Evolutionary conservation across 1,140 invertebrate genomes (phyloP), one percentile per base, ranked within the genome.

Genomic region (Drosophila lini): DNA sequence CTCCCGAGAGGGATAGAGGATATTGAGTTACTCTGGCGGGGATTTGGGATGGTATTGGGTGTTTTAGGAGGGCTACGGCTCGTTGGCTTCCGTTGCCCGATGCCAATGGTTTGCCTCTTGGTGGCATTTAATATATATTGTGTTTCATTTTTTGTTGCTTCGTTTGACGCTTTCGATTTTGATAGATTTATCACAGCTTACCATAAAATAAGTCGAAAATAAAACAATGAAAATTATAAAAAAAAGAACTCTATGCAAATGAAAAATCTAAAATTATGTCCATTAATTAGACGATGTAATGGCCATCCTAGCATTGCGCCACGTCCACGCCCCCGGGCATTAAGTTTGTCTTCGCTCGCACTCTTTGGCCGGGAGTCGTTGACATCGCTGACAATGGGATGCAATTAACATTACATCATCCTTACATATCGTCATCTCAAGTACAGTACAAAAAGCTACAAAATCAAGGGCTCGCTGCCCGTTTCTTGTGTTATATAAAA

Each of bases 151-250:
- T 36, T 70, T 48, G 25, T 71, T 48, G 47, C 44, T 59, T 88
- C 74, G 73, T 83, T 80, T 80, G 77, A 83, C 84, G 61, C 75
- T 88, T 88, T 86, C 83, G 82, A 76, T 83, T 76, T 88, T 88
- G 83, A 86, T 86, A 86, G 81, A 90, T 89, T 89, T 89, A 89
- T 89, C 84, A 89, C 84, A 89, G 84, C 84, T 89, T 89, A 89
- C 78, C 89, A 89, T 53, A 53, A 88, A 86, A 76, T 86, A 81
- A 78, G 68, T 62, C 53, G 34, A 62, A 68, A 69, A 48, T 52
- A 60, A 79, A 81, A 71, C 48, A 42, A 78, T 68, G 47, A 42
- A 59, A 61, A 41, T 41, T 11, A 31, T 19, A 74, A 80, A 79
- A 80, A 50, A 79, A 76, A 55, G 68, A 78, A 74, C 78, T 52